phyloP scores from a whole-genome alignment of 2,888 invertebrate species.

The Odontomyia ornata region DNA sequence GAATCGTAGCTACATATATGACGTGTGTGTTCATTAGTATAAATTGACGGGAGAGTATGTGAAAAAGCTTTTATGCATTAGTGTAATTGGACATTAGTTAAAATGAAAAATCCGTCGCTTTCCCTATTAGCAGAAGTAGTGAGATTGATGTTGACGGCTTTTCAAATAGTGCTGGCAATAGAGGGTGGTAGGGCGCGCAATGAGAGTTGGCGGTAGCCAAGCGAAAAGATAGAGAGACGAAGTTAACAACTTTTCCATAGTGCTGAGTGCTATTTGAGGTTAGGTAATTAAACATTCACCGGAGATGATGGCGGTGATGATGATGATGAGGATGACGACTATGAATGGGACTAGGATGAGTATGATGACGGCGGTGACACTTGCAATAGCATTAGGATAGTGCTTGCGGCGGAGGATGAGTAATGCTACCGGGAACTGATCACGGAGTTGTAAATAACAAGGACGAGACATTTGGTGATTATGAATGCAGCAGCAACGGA shows the following conservation, averaged over 20 bases:
- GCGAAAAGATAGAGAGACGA: slow-evolving; percentile 35
- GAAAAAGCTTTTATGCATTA: slow-evolving; percentile 56
- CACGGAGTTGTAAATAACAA: slow-evolving; percentile 3
- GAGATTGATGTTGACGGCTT: slow-evolving; percentile 51
- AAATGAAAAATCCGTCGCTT: slow-evolving; percentile 55
- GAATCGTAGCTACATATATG: slow-evolving; percentile 23
- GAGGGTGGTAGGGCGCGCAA: background rate
- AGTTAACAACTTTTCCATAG: slow-evolving; percentile 54
- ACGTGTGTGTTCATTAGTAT: slow-evolving; percentile 53
- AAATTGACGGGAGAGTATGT: slow-evolving; percentile 54
- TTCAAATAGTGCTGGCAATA: slow-evolving; percentile 12
- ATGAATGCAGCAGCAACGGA: slow-evolving; percentile 34
- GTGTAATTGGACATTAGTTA: slow-evolving; percentile 56
- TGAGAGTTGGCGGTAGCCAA: background rate
- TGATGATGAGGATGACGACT: slow-evolving; percentile 18
- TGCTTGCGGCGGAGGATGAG: slow-evolving; percentile 5
- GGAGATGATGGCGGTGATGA: slow-evolving; percentile 41
- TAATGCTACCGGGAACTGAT: background rate
- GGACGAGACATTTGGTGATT: slow-evolving; percentile 43
- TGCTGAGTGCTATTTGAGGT: slow-evolving; percentile 55
- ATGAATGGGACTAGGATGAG: background rate
- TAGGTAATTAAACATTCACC: slow-evolving; percentile 55
- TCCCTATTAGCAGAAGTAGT: slow-evolving; percentile 50
- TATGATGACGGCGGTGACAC: slow-evolving; percentile 14
- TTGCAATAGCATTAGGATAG: slow-evolving; percentile 15